Percentiles rank a stretch among this genome's conserved stretches.
Evolutionary conservation across 2,797 vertebrate species (phyloP).

Genomic region (Alcedo atthis): DNA sequence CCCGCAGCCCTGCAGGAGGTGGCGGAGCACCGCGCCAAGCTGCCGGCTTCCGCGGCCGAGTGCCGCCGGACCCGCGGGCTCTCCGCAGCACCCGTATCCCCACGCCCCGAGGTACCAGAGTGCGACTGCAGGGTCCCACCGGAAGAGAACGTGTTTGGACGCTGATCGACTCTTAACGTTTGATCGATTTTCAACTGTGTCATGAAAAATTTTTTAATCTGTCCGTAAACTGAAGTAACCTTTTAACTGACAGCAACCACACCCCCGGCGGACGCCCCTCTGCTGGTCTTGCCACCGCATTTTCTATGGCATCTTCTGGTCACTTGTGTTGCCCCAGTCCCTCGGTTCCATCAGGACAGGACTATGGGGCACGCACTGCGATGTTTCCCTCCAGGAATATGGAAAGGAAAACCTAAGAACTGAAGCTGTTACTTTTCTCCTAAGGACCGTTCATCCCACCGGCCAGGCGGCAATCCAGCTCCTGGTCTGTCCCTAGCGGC

Average conservation of each 20-base stretch:
- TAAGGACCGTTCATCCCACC: accelerated
- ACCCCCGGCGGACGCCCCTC: not conserved
- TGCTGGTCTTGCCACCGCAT: not conserved
- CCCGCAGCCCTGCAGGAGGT: accelerated
- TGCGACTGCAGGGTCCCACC: not conserved
- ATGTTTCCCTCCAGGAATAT: accelerated
- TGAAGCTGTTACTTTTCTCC: not conserved
- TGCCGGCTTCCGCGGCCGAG: not conserved
- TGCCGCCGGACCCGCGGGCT: not conserved
- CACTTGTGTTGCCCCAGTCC: not conserved
- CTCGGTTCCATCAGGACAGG: not conserved
- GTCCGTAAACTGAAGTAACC: not conserved
- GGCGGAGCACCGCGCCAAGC: not conserved
- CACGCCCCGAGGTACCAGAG: not conserved
- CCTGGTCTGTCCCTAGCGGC: not conserved
- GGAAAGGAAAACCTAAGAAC: too few relatives aligned
- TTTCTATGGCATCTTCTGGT: accelerated
- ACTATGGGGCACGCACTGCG: accelerated
- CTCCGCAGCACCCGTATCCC: too few relatives aligned
- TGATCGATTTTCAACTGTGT: not conserved
- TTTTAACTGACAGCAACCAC: not conserved
- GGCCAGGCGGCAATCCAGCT: too few relatives aligned
- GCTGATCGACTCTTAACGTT: not conserved
- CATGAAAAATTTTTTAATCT: not conserved
- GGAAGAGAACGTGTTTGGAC: accelerated